Evolutionary conservation across 1,140 invertebrate species (phyloP).

Genomic region (Elysia chlorotica): DNA sequence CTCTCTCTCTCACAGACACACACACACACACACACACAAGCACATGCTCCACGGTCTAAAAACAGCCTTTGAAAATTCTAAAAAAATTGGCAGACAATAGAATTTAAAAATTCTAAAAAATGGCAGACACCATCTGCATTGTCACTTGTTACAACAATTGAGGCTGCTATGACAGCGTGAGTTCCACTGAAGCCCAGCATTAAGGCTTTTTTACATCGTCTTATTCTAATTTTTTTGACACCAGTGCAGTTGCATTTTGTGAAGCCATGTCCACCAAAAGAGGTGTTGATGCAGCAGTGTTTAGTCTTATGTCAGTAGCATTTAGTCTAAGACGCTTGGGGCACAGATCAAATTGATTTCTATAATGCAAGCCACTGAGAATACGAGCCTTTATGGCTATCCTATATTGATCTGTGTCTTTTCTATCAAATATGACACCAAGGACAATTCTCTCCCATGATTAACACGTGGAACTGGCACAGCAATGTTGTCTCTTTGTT

Average conservation of each 20-base stretch:
- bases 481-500: not conserved
- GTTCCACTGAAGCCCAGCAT: not conserved
- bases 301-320: not conserved
- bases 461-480: not conserved
- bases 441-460: not conserved
- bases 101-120: not conserved
- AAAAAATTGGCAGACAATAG: not conserved
- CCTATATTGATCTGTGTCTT: not conserved
- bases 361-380: not conserved
- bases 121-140: not conserved
- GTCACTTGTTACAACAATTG: not conserved
- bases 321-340: not conserved
- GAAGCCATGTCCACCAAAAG: not conserved
- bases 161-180: not conserved
- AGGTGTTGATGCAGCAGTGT: too few species aligned
- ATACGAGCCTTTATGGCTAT: not conserved
- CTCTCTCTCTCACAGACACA: not conserved
- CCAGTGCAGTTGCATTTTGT: not conserved
- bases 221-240: not conserved
- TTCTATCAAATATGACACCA: not conserved
- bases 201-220: not conserved
- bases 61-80: not conserved
- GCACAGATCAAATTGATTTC: not conserved
- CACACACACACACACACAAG: not conserved
- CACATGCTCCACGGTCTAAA: not conserved